Evolutionary conservation across 2,888 invertebrate species (phyloP), one percentile per base, ranked within the genome.

Genomic region (Ptilodon capucinus): DNA sequence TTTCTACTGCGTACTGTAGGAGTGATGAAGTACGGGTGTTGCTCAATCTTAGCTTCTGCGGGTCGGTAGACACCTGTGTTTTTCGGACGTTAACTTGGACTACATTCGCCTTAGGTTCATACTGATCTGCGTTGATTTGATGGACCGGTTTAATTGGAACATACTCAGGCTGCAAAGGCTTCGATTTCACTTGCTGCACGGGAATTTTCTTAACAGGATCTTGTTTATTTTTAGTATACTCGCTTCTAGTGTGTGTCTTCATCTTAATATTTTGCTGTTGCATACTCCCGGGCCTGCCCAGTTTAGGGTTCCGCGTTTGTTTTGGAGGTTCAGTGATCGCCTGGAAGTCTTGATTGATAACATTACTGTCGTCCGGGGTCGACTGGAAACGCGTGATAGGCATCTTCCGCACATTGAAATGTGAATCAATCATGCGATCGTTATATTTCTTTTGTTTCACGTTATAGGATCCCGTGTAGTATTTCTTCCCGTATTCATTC

Each of bases 391-490:
- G 23, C 7, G 46, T 3, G 39, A 50, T 18, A 2, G 51, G 54
- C 1, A 60, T 54, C 57, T 77, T 81, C 44, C 60, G 56, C 0
- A 78, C 54, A 57, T 67, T 75, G 43, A 81, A 83, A 42, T 81
- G 78, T 0, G 78, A 68, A 44, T 81, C 76, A 1, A 80, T 60
- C 0, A 71, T 61, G 18, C 69, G 71, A 19, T 79, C 76, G 18
- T 72, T 73, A 4, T 57, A 63, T 1, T 62, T 48, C 44, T 68
- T 70, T 18, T 60, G 60, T 44, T 59, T 68, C 17, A 62, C 64
- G 14, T 61, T 64, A 13, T 58, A 67, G 32, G 58, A 53, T 4
- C 67, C 64, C 6, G 66, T 54, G 50, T 71, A 76, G 42, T 72
- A 71, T 50, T 67, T 79, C 40, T 72, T 76, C 3, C 59, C 68